Evolutionary conservation across 1,140 invertebrate genomes (phyloP).

Genomic region (Sinonovacula constricta): DNA sequence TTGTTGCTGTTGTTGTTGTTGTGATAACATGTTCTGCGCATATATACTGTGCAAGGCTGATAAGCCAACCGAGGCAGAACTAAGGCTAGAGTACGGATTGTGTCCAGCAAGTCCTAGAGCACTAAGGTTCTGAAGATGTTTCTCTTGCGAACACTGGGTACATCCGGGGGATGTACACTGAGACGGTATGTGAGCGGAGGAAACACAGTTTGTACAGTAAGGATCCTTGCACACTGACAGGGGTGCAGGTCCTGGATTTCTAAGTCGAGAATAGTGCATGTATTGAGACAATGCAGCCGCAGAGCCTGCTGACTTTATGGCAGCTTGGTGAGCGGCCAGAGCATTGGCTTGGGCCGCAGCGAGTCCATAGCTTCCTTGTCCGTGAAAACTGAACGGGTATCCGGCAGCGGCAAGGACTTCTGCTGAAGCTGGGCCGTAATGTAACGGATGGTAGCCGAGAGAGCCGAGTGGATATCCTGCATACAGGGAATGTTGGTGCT

Average conservation of each 20-base stretch:
- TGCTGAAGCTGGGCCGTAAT: conserved; percentile 10
- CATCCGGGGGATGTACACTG: conserved; percentile 94
- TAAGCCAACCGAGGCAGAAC: conserved; percentile 48
- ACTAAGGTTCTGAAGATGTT: conserved; percentile 82
- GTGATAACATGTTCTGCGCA: conserved; percentile 45
- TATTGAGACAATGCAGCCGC: conserved; percentile 73
- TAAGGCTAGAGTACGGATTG: conserved; percentile 35
- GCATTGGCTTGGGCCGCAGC: conserved; percentile 81
- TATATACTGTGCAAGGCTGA: conserved; percentile 45
- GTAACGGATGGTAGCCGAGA: conserved; percentile 15
- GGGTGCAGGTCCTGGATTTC: conserved; percentile 92
- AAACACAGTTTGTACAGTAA: conserved; percentile 95
- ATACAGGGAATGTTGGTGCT: conserved; percentile 42
- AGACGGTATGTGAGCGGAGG: conserved; percentile 85
- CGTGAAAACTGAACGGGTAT: conserved; percentile 22
- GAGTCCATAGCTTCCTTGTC: conserved; percentile 29
- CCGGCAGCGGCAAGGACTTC: conserved; percentile 36
- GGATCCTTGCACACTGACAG: conserved; percentile 97
- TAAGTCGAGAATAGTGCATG: conserved; percentile 92
- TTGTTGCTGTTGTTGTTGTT: conserved; percentile 35
- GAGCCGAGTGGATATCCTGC: conserved; percentile 36
- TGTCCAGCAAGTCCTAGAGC: conserved; percentile 56
- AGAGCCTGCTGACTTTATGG: conserved; percentile 59
- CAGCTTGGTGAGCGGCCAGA: conserved; percentile 58
- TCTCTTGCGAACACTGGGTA: conserved; percentile 97